Percentiles rank a stretch among this genome's conserved stretches.
phyloP scores from a whole-genome alignment of 1,140 invertebrate species.

The Episyrphus balteatus region DNA sequence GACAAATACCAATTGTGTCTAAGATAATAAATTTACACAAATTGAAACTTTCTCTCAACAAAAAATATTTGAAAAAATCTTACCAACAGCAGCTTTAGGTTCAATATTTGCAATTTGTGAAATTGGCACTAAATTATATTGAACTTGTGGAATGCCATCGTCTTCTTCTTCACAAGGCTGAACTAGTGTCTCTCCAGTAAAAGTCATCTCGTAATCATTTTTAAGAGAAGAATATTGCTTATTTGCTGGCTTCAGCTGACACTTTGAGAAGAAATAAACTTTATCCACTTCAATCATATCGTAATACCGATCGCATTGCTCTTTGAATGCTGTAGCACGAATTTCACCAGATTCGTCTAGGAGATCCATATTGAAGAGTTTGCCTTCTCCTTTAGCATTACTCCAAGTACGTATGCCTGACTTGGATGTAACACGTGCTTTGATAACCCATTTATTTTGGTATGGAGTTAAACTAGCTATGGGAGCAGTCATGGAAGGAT shows the following conservation, averaged over 20 bases:
- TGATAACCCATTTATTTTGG: conserved; percentile 89
- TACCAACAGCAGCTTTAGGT: conserved; percentile 60
- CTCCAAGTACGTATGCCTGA: conserved; percentile 73
- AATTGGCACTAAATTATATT: conserved; percentile 74
- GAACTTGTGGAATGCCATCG: conserved; percentile 57
- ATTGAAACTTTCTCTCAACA: neutral
- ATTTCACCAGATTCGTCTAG: conserved; percentile 93
- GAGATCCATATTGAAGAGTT: conserved; percentile 86
- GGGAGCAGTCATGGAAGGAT: conserved; percentile 47
- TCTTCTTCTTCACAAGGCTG: conserved; percentile 56
- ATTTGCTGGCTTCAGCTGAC: conserved; percentile 78
- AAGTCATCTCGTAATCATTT: conserved; percentile 94
- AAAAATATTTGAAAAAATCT: neutral
- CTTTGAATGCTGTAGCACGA: conserved; percentile 85
- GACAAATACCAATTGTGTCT: conserved; percentile 90
- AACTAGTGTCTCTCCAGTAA: conserved; percentile 70
- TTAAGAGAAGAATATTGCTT: conserved; percentile 75
- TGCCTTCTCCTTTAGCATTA: conserved; percentile 85
- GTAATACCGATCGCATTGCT: conserved; percentile 81
- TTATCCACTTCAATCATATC: conserved; percentile 78
- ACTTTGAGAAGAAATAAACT: conserved; percentile 80
- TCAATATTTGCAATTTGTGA: conserved; percentile 57
- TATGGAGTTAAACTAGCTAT: conserved; percentile 79
- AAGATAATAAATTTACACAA: conserved; percentile 18
- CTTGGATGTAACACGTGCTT: conserved; percentile 80